Evolutionary conservation across 2,888 invertebrate genomes (phyloP), one percentile per base, ranked within the genome.

Genomic region (Drosophila borborema): DNA sequence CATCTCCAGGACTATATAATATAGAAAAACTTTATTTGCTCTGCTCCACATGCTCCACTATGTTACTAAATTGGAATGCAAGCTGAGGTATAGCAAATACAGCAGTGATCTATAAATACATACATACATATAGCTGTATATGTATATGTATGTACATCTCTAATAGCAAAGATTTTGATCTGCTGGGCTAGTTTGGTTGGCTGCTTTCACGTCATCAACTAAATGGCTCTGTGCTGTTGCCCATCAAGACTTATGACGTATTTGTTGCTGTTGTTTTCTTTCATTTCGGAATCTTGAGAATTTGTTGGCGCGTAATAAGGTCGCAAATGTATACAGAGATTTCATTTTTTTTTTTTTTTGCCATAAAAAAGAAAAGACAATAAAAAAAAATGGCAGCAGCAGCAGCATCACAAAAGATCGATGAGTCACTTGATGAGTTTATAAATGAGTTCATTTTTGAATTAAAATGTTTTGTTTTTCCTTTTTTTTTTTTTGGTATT

Each of bases 381-480:
- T 18, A 12, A 51, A 55, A 51, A 55, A 28, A 40, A 64, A 59
- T 36, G 18, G 12, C 18, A 51, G 31, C 20, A 46, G 34, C 41
- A 20, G 23, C 58, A 64, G 58, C 65, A 62, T 70, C 75, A 69
- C 18, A 72, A 66, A 46, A 60, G 59, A 66, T 68, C 80, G 80
- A 75, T 76, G 80, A 76, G 66, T 79, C 79, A 79, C 59, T 60
- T 67, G 65, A 72, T 72, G 72, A 62, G 76, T 75, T 66, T 80
- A 72, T 80, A 79, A 79, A 79, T 79, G 80, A 79, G 80, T 79
- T 79, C 56, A 79, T 76, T 78, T 60, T 56, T 64, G 53, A 43
- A 65, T 58, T 71, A 54, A 54, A 63, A 64, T 61, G 58, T 41
- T 55, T 40, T 23, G 38, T 38, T 71, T 34, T 34, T 34, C 18